phyloP scores from a whole-genome alignment of 1,140 invertebrate genomes.

The Atopsyche davidsoni region DNA sequence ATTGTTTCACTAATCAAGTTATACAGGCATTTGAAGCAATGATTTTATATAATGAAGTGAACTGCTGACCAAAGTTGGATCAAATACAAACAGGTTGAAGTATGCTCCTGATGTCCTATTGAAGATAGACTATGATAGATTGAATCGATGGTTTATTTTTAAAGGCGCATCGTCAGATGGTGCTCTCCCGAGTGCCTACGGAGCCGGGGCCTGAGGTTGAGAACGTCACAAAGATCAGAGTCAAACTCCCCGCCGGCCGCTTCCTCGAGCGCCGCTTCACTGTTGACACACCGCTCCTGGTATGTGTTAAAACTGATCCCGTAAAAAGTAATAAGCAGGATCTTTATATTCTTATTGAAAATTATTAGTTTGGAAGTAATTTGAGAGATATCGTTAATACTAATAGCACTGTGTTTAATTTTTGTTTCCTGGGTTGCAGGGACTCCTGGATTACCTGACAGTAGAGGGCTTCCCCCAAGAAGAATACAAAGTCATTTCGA shows the following conservation, averaged over 20 bases:
- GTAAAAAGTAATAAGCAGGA: background rate
- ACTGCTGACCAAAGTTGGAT: no score
- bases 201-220: slow-evolving; percentile 52
- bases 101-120: no score
- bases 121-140: no score
- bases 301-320: slow-evolving; percentile 31
- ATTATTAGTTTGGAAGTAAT: background rate
- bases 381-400: no score
- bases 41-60: no score
- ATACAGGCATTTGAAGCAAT: no score
- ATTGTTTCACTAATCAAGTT: no score
- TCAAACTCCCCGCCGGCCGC: slow-evolving; percentile 69
- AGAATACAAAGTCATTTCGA: slow-evolving; percentile 86
- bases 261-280: slow-evolving; percentile 70
- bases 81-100: no score
- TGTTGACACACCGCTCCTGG: slow-evolving; percentile 57
- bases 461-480: slow-evolving; percentile 80
- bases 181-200: slow-evolving; percentile 56
- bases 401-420: slow-evolving; percentile 15
- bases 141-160: no score
- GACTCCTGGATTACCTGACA: slow-evolving; percentile 77
- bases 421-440: slow-evolving; percentile 46
- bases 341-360: background rate
- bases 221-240: slow-evolving; percentile 65
- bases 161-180: slow-evolving; percentile 51